Base-by-base conservation (phyloP, 2,888 invertebrate genomes). In the Tachina grossa region DNA sequence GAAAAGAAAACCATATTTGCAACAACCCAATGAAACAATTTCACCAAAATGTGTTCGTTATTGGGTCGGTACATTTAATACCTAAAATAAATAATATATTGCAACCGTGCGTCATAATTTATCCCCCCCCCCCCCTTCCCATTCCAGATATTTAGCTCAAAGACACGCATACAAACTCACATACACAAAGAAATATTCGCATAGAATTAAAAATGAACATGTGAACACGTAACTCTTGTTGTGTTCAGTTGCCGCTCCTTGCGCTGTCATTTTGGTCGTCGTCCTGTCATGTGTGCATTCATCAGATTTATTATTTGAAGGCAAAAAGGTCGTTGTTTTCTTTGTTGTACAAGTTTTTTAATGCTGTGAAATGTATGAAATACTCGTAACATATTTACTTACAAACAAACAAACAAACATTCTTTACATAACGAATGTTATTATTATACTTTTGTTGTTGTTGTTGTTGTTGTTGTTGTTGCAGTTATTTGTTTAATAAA, bases 71-170 rank as follows among this genome's bases (percentile, higher is more conserved):
- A 47, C 9, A 55, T 79, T 79, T 41, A 79, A 79, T 72, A 72
- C 47, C 19, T 65, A 57, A 77, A 72, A 83, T 83, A 72, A 78
- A 78, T 61, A 72, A 78, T 66, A 72, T 83, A 72, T 72, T 83
- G 83, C 72, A 83, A 83, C 77, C 83, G 83, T 83, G 83, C 77
- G 83, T 78, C 72, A 83, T 83, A 83, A 83, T 78, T 83, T 72
- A 78, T 72, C 51, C 39, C n/a, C 53, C 51, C 45, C n/a, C 53
- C 43, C 16, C 51, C 39, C n/a, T 45, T 45, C 45, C n/a, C 53
- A 22, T 16, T 1, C 5, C 45, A 43, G 10, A n/a, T 14, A 49
- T 13, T n/a, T 41, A 19, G 5, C 13, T n/a, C 31, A 43, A 5
- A 63, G 8, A 63, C 14, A 51, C 45, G 47, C 39, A 9, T 1